These are phyloP conservation scores for Helicolenus hilgendorfi DNA, from an alignment of 2,797 vertebrate species.

Conservation along the genomic window DNA sequence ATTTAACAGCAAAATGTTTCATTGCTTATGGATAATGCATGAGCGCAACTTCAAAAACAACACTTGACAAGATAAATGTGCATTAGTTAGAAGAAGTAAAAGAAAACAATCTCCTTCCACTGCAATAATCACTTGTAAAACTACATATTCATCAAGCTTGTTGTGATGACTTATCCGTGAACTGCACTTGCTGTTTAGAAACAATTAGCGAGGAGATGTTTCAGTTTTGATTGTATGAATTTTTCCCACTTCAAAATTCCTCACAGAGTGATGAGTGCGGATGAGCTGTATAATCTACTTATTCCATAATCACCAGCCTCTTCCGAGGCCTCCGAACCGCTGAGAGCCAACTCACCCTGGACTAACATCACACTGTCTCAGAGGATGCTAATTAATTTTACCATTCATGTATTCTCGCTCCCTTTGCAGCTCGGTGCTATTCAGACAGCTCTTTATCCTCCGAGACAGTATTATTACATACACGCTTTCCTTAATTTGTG, in stretches of 20 bases:
- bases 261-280: not conserved
- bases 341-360: constrained; percentile 8
- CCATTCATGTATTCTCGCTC: constrained; percentile 21
- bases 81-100: not conserved
- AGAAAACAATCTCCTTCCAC: not conserved
- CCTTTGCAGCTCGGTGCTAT: constrained; percentile 8
- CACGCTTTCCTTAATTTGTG: constrained; percentile 2
- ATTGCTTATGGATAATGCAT: not conserved
- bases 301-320: constrained; percentile 30
- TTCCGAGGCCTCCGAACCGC: constrained; percentile 23
- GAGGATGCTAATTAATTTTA: constrained; percentile 55
- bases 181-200: constrained; percentile 3
- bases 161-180: constrained; percentile 4
- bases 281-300: constrained; percentile 37
- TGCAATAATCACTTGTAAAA: not conserved
- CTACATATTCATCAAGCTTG: constrained; percentile 5
- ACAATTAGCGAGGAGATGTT: constrained; percentile 11
- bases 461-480: constrained; percentile 6
- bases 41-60: not conserved
- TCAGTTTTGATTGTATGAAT: constrained; percentile 18
- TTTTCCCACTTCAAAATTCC: not conserved
- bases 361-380: constrained; percentile 21
- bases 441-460: constrained; percentile 24
- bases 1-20: not conserved
- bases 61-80: constrained; percentile 7